Evolutionary conservation across 2,888 invertebrate species (phyloP).

Genomic region (Trichogramma dendrolimi): DNA sequence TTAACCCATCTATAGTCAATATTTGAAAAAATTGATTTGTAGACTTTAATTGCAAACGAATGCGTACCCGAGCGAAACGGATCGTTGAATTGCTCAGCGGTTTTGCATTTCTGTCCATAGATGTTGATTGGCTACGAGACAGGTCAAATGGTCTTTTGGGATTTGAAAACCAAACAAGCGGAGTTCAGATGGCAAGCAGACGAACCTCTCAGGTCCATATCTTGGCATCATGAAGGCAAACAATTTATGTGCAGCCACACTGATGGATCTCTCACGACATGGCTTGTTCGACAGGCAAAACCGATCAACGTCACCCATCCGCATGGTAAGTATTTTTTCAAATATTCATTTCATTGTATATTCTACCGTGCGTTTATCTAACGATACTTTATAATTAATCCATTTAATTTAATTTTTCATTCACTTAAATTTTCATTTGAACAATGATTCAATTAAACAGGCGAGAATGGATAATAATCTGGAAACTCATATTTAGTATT

Average conservation of each 20-base stretch:
- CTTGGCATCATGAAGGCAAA: constrained; percentile 98
- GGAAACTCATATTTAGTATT: no score
- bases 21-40: no score
- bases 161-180: constrained; percentile 78
- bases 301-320: constrained; percentile 82
- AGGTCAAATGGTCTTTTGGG: constrained; percentile 94
- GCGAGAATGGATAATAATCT: no score
- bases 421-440: no score
- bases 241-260: constrained; percentile 94
- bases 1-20: no score
- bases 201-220: constrained; percentile 78
- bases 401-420: no score
- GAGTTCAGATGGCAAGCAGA: constrained; percentile 79
- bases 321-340: constrained; percentile 68
- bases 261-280: constrained; percentile 93
- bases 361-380: not conserved
- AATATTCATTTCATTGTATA: not conserved
- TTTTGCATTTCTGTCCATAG: constrained; percentile 54
- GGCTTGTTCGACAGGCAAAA: constrained; percentile 77
- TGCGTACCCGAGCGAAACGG: no score
- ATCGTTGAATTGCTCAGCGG: not conserved
- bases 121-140: constrained; percentile 93
- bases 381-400: no score
- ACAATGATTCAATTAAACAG: no score
- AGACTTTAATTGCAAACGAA: no score